Percentiles rank a stretch among this genome's conserved stretches.
Conservation (phyloP, 2,888 invertebrate species). For the Calliphora vomitoria region DNA sequence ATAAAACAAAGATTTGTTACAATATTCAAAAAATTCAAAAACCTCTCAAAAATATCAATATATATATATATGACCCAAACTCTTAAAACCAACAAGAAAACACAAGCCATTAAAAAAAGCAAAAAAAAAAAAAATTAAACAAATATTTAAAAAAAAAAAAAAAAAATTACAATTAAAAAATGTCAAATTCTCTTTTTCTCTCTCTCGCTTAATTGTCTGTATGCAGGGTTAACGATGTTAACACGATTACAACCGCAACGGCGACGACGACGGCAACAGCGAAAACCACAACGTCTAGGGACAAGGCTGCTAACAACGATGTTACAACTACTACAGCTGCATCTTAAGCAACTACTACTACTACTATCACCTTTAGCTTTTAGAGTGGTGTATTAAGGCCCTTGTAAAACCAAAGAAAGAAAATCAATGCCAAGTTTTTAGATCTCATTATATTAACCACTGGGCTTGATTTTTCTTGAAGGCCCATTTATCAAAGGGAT, state of each 20-base stretch:
- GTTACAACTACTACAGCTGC: constrained; percentile 58
- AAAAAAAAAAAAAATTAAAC: constrained; percentile 39
- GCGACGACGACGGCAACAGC: constrained; percentile 43
- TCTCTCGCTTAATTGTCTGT: constrained; percentile 87
- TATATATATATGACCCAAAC: constrained; percentile 49
- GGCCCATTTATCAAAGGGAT: no score
- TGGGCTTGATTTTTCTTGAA: no score
- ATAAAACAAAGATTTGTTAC: constrained; percentile 23
- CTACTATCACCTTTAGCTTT: constrained; percentile 25
- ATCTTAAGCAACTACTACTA: background rate
- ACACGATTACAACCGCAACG: constrained; percentile 56
- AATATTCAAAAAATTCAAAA: constrained; percentile 73
- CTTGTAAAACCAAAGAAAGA: background rate
- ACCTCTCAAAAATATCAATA: constrained; percentile 46
- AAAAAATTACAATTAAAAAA: constrained; percentile 27
- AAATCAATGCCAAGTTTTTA: no score
- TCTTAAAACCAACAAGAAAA: constrained; percentile 64
- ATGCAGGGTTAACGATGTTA: constrained; percentile 86
- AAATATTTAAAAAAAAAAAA: constrained; percentile 37
- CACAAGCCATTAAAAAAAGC: constrained; percentile 63
- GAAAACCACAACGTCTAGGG: constrained; percentile 24
- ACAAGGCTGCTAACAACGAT: constrained; percentile 43
- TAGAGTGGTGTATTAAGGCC: background rate
- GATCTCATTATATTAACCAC: no score
- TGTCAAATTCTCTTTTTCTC: constrained; percentile 71